Conservation (phyloP, 2,797 vertebrate species). For the Menidia menidia region DNA sequence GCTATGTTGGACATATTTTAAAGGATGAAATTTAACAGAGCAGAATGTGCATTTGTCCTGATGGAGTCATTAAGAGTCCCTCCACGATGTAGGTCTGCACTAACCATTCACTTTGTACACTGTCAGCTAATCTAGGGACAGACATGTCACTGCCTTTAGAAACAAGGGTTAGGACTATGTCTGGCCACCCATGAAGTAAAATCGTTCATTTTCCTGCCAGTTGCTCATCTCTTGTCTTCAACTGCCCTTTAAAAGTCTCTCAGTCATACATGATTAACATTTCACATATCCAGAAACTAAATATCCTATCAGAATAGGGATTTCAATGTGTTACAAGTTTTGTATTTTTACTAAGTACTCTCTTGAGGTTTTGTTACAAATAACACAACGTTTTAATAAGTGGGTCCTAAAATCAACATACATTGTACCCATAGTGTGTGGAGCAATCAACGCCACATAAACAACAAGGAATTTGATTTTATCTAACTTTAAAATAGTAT, state of each 20-base stretch:
- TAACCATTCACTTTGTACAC: slow-evolving; percentile 56
- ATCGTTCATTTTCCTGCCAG: slow-evolving; percentile 25
- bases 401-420: too few relatives aligned
- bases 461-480: too few relatives aligned
- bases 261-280: slow-evolving; percentile 37
- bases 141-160: slow-evolving; percentile 57
- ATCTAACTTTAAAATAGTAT: too few relatives aligned
- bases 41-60: slow-evolving; percentile 51
- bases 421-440: too few relatives aligned
- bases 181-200: slow-evolving; percentile 62
- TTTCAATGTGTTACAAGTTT: too few relatives aligned
- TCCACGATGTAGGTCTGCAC: slow-evolving; percentile 67
- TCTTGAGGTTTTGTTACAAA: too few relatives aligned
- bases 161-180: slow-evolving; percentile 23
- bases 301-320: not conserved
- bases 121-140: slow-evolving; percentile 58
- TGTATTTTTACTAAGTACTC: too few relatives aligned
- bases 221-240: slow-evolving; percentile 21
- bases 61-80: slow-evolving; percentile 69
- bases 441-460: too few relatives aligned
- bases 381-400: too few relatives aligned
- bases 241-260: slow-evolving; percentile 19
- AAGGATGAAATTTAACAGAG: slow-evolving; percentile 32
- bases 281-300: slow-evolving; percentile 24
- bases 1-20: slow-evolving; percentile 33